phyloP scores from a whole-genome alignment of 2,113 vertebrate species.

The Columba livia region DNA sequence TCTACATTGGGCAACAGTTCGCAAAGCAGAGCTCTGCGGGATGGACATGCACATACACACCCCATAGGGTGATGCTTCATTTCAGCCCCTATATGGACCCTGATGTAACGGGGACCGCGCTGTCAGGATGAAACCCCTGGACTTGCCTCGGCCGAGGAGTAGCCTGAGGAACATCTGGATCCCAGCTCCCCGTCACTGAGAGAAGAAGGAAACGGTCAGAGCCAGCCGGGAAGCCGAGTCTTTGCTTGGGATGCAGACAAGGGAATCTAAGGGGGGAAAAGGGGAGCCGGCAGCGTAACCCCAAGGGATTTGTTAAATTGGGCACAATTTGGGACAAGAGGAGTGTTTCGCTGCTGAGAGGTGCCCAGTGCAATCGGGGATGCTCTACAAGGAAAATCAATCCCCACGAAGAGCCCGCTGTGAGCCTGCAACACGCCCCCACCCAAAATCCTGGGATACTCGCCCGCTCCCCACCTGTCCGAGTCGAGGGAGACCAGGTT shows the following conservation, averaged over 20 bases:
- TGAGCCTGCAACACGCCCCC: not conserved
- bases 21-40: not conserved
- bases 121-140: not conserved
- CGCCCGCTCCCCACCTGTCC: conserved; percentile 83
- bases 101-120: rapidly evolving
- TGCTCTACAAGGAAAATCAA: not conserved
- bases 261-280: not conserved
- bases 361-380: not conserved
- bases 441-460: not conserved
- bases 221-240: not conserved
- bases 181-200: conserved; percentile 90
- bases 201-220: conserved; percentile 51
- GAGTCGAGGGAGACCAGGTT: conserved; percentile 88
- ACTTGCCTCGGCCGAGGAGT: conserved; percentile 97
- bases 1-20: not conserved
- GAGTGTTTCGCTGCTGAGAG: rapidly evolving
- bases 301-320: not conserved
- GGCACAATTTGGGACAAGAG: not conserved
- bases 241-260: not conserved
- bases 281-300: not conserved
- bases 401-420: not conserved
- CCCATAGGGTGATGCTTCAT: not conserved
- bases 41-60: too few species aligned
- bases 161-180: conserved; percentile 95
- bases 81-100: not conserved